A percentile compares a stretch with the other conserved stretches of the same genome.
Evolutionary conservation across 2,797 vertebrate genomes (phyloP).

Genomic region (Xenopus petersii): DNA sequence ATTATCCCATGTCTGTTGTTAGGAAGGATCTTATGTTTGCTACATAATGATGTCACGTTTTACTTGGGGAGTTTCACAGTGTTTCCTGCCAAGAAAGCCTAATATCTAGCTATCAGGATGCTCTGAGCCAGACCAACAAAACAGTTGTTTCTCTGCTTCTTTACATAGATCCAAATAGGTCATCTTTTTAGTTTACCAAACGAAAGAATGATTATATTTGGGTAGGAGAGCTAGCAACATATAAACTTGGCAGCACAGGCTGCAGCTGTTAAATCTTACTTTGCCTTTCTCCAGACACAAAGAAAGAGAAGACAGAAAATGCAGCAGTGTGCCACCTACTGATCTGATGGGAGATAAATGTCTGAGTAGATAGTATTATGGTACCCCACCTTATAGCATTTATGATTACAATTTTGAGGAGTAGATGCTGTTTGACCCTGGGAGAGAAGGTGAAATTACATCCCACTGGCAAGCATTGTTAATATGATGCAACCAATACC

Average conservation of each 20-base stretch:
- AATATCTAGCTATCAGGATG: constrained; percentile 5
- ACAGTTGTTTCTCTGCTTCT: constrained; percentile 14
- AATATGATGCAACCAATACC: too few relatives aligned
- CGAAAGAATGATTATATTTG: constrained; percentile 10
- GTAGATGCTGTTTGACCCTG: too few relatives aligned
- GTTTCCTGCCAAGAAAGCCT: not conserved
- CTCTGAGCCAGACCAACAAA: constrained; percentile 22
- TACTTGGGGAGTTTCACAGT: too few relatives aligned
- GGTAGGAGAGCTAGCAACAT: constrained; percentile 23
- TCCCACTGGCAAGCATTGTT: too few relatives aligned
- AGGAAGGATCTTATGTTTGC: not conserved
- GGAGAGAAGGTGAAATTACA: too few relatives aligned
- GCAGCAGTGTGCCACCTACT: constrained; percentile 48
- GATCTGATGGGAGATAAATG: constrained; percentile 36
- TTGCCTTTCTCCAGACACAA: constrained; percentile 42
- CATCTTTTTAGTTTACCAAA: not conserved
- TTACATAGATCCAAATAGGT: constrained; percentile 3
- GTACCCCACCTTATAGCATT: not conserved
- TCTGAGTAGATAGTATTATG: constrained; percentile 20
- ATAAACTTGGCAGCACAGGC: constrained; percentile 24
- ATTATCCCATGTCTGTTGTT: too few relatives aligned
- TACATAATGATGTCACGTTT: not conserved
- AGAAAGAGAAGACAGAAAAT: constrained; percentile 32
- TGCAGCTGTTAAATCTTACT: constrained; percentile 39
- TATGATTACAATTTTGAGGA: too few relatives aligned